Conservation (phyloP, 2,888 invertebrate species). For the Dasypolia templi region DNA sequence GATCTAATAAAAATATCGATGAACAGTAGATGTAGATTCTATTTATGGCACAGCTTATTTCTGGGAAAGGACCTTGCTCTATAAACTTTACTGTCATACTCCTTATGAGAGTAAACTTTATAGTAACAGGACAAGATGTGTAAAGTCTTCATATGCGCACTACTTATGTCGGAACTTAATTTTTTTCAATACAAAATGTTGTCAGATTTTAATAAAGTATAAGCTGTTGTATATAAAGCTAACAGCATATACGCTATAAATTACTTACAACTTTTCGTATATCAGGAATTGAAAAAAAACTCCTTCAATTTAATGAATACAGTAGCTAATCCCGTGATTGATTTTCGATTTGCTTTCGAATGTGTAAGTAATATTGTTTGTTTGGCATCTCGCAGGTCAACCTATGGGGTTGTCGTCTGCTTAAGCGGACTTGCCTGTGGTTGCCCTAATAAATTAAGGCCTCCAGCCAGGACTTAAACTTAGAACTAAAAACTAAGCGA, state of each 20-base stretch:
- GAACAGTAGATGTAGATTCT: conserved; percentile 18
- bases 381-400: no score
- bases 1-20: conserved; percentile 35
- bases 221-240: background rate
- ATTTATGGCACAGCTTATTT: conserved; percentile 12
- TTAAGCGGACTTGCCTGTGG: no score
- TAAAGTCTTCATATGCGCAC: conserved; percentile 8
- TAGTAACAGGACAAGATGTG: conserved; percentile 3
- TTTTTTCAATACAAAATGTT: background rate
- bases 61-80: background rate
- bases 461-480: no score
- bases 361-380: background rate
- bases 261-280: background rate
- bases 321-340: no score
- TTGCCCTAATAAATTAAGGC: no score
- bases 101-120: conserved; percentile 6
- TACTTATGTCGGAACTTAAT: conserved; percentile 3
- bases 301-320: no score
- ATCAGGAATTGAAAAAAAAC: background rate
- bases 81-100: no score
- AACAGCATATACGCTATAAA: background rate
- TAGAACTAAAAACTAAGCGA: no score
- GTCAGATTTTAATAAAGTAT: background rate
- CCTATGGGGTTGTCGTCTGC: no score
- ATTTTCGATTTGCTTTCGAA: background rate